Percentiles rank a stretch among this genome's conserved stretches.
Evolutionary conservation across 2,113 vertebrate genomes (phyloP).

Genomic region (Murina feae): DNA sequence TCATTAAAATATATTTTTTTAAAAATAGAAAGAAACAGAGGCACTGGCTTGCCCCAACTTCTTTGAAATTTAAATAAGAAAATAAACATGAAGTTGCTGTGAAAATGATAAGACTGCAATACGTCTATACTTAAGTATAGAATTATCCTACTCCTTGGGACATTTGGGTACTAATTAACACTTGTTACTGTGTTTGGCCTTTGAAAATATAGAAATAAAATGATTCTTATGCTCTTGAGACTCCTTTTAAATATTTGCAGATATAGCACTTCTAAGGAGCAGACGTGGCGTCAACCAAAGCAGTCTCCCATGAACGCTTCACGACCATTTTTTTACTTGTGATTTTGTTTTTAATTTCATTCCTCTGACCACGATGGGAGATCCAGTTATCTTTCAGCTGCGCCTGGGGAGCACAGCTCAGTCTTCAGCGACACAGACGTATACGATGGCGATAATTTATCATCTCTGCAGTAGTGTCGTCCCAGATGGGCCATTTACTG

Average conservation of each 20-base stretch:
- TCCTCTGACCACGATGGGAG: conserved; percentile 20
- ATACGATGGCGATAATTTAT: conserved; percentile 81
- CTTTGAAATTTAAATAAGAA: conserved; percentile 34
- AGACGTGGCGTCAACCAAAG: conserved; percentile 7
- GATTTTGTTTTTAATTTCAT: background rate
- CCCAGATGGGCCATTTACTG: conserved; percentile 83
- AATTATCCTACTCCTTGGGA: background rate
- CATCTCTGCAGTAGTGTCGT: conserved; percentile 81
- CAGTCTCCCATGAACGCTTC: conserved; percentile 13
- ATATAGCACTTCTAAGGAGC: conserved; percentile 10
- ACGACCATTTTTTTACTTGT: conserved; percentile 3
- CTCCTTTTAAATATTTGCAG: conserved; percentile 50
- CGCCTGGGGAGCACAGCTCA: conserved; percentile 61
- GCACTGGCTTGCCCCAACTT: background rate
- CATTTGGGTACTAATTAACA: background rate
- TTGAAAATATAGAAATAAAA: conserved; percentile 42
- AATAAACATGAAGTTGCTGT: background rate
- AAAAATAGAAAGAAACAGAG: background rate
- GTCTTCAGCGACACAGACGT: conserved; percentile 75
- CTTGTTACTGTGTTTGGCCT: background rate
- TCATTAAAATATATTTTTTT: too few relatives aligned
- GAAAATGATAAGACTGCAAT: background rate
- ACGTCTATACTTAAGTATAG: background rate
- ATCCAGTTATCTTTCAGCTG: conserved; percentile 54
- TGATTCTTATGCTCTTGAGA: conserved; percentile 31